These are phyloP conservation scores for Microplitis deprimator DNA, from an alignment of 2,888 invertebrate genomes.

Conservation along the genomic window DNA sequence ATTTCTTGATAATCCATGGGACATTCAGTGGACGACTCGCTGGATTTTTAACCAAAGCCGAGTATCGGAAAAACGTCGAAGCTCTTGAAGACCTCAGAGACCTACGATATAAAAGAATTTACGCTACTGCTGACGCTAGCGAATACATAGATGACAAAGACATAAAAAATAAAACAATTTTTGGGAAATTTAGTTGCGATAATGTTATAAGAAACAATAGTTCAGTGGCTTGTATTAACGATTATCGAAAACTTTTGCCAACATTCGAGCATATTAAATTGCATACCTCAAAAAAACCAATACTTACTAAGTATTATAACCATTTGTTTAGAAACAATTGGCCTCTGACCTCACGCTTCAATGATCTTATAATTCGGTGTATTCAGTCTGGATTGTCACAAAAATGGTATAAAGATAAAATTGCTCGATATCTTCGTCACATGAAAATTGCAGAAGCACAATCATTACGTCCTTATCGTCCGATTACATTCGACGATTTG, in stretches of 20 bases:
- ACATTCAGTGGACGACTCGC: constrained; percentile 12
- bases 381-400: too few relatives aligned
- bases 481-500: too few relatives aligned
- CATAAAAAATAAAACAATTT: background rate
- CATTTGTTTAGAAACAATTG: background rate
- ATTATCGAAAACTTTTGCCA: background rate
- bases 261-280: background rate
- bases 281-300: background rate
- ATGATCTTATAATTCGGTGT: too few relatives aligned
- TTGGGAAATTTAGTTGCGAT: background rate
- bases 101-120: background rate
- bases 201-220: background rate
- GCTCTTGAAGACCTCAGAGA: background rate
- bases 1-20: constrained; percentile 21
- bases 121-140: background rate
- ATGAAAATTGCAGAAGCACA: too few relatives aligned
- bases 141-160: background rate
- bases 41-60: constrained; percentile 7
- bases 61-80: background rate
- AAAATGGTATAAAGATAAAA: too few relatives aligned
- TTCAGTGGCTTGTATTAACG: background rate
- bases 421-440: too few relatives aligned
- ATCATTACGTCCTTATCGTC: too few relatives aligned
- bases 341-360: too few relatives aligned
- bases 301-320: background rate